phyloP scores from a whole-genome alignment of 2,888 invertebrate species.

The Ceramica pisi region DNA sequence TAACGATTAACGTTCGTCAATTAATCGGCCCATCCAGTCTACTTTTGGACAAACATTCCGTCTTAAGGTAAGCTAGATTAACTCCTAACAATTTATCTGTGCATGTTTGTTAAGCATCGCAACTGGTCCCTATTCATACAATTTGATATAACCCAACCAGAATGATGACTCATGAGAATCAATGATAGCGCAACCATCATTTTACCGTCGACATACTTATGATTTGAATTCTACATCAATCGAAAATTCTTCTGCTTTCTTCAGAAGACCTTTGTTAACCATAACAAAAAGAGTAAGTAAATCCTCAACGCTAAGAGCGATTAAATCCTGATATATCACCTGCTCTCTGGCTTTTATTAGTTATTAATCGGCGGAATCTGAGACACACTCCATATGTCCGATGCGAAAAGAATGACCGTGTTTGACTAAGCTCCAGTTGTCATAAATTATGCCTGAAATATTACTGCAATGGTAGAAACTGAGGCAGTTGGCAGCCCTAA shows the following conservation, averaged over 20 bases:
- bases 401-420: conserved; percentile 23
- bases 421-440: conserved; percentile 33
- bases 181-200: not conserved
- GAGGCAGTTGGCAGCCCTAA: conserved; percentile 21
- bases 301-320: not conserved
- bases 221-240: not conserved
- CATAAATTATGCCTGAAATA: conserved; percentile 56
- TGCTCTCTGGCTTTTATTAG: conserved; percentile 3
- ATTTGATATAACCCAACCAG: not conserved
- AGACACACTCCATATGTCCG: conserved; percentile 18
- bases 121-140: not conserved
- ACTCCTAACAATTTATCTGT: not conserved
- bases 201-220: not conserved
- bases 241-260: not conserved
- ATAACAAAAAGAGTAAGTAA: not conserved
- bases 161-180: not conserved
- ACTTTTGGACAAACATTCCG: not conserved
- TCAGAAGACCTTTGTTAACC: not conserved
- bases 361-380: conserved; percentile 16
- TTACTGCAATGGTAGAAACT: conserved; percentile 31
- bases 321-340: conserved; percentile 19
- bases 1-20: no score
- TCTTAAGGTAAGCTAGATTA: not conserved
- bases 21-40: not conserved
- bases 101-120: conserved; percentile 13